Base-by-base conservation (phyloP, 2,797 vertebrate species). In the Paedocypris micromegethes region DNA sequence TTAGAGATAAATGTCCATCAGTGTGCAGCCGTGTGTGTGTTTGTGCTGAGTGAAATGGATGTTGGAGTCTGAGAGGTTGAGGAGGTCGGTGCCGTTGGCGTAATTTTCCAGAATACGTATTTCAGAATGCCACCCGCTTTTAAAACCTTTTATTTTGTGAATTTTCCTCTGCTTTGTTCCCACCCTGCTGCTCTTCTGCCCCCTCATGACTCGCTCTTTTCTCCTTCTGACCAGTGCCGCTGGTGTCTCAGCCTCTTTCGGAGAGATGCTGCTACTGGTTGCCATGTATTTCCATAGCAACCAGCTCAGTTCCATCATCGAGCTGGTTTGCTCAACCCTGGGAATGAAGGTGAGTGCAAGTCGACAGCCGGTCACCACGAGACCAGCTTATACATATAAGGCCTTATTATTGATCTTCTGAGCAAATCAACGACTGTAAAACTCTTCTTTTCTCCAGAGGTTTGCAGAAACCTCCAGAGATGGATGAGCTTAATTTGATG, bases 201-300 rank as follows among this genome's bases (percentile, higher is more conserved):
- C 23, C 3, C 45, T 48, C 46, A 6, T 9, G 38, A 41, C 37
- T 8, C 23, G 39, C n/a, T 56, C 56, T 7, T 70, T 40, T 37
- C 54, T 38, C 5, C 7, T 7, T 77, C 64, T 61, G 71, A 71
- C 66, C 84, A 99, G 97, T 81, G 97, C 95, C 79, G 95, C 97
- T 53, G 96, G 97, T 6, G 97, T 99, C 47, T 93, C 96, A 55
- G 97, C 97, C 78, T 99, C 97, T 75, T 99, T 99, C 80, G 96
- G 97, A 82, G 97, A 99, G 90, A 98, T 99, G 96, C 87, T 99
- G 23, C 87, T 99, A 79, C 81, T 99, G 89, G 97, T 98, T 75
- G 97, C 97, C 77, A 98, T 99, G 97, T 98, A 99, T 82, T 99
- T 99, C 88, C 96, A 99, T 82, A 98, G 96, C 85, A 98, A 96